A percentile compares a stretch with the other conserved stretches of the same genome.
phyloP scores from a whole-genome alignment of 92 coral and sea anemone genomes.

The Metridium senile region DNA sequence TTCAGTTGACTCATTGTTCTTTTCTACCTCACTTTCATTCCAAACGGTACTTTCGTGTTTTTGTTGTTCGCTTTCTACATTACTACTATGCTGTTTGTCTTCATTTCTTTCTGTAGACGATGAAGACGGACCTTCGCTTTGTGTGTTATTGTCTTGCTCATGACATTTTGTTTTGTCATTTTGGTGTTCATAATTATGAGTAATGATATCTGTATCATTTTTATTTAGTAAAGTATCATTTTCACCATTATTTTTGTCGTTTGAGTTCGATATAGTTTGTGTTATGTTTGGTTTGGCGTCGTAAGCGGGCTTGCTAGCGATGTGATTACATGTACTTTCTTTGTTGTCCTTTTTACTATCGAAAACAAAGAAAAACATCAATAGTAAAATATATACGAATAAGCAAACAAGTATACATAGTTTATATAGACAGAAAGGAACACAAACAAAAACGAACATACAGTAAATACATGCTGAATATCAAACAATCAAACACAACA shows the following conservation, averaged over 20 bases:
- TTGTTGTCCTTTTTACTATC: not conserved
- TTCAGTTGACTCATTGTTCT: too few relatives aligned
- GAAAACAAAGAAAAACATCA: not conserved
- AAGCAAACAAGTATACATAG: too few relatives aligned
- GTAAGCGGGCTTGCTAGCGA: not conserved
- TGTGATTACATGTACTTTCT: not conserved
- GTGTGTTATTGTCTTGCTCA: too few relatives aligned
- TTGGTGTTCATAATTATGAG: not conserved
- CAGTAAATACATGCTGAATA: too few relatives aligned
- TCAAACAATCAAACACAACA: too few relatives aligned
- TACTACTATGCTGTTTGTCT: not conserved
- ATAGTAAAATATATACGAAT: too few relatives aligned
- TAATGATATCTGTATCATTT: not conserved
- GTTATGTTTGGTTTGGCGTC: not conserved
- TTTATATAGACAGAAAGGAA: too few relatives aligned
- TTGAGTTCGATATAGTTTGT: not conserved
- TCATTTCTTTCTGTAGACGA: not conserved
- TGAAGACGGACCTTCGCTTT: too few relatives aligned
- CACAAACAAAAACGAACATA: too few relatives aligned
- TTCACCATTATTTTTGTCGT: not conserved
- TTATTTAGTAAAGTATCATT: not conserved
- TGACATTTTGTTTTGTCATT: not conserved
- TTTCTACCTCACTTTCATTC: not conserved
- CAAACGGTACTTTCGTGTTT: not conserved
- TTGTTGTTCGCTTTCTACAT: not conserved